These are phyloP conservation scores for Apamea epomidion DNA, from an alignment of 2,888 invertebrate species.

Conservation along the genomic window DNA sequence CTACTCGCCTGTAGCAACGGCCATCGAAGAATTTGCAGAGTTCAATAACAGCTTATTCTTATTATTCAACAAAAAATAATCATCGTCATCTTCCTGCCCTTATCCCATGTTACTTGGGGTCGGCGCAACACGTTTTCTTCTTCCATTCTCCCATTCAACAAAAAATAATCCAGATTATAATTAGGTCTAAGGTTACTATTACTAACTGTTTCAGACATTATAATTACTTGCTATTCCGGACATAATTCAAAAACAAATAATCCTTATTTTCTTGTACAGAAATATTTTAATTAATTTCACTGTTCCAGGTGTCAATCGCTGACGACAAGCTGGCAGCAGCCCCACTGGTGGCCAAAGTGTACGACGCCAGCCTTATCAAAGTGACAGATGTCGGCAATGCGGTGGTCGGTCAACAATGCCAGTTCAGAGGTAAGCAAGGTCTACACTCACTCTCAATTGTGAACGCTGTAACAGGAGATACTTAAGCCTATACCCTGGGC, in stretches of 20 bases:
- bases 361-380: slow-evolving; percentile 97
- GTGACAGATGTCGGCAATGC: slow-evolving; percentile 98
- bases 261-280: not conserved
- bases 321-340: slow-evolving; percentile 97
- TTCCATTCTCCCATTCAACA: too few species aligned
- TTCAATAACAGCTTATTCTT: not conserved
- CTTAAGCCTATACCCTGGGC: not conserved
- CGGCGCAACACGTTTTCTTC: too few species aligned
- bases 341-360: slow-evolving; percentile 98
- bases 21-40: not conserved
- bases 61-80: not conserved
- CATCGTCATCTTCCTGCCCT: too few species aligned
- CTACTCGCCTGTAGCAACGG: not conserved
- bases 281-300: not conserved
- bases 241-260: not conserved
- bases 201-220: not conserved
- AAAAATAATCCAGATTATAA: not conserved
- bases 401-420: slow-evolving; percentile 98
- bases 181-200: not conserved
- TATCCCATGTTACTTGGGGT: too few species aligned
- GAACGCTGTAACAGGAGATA: not conserved
- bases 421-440: slow-evolving; percentile 95
- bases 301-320: slow-evolving; percentile 92
- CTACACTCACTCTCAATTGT: not conserved
- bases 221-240: not conserved